These are phyloP conservation scores for Leptarthrus brevirostris DNA, from an alignment of 2,888 invertebrate species.

Conservation along the genomic window DNA sequence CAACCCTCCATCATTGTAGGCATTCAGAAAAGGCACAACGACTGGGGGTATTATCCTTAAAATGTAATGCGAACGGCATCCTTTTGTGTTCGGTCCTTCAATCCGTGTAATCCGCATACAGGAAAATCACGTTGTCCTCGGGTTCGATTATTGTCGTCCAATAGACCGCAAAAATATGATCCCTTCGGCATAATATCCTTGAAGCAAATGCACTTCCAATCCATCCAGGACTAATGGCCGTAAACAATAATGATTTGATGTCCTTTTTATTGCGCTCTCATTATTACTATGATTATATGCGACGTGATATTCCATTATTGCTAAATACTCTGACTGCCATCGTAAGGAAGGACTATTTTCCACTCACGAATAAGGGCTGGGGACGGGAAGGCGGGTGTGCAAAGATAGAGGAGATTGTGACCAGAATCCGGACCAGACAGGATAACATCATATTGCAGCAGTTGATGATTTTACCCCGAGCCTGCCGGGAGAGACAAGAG, in stretches of 20 bases:
- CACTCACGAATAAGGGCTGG: no score
- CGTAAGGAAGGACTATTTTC: no score
- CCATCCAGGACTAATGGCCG: constrained; percentile 31
- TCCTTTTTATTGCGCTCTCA: constrained; percentile 42
- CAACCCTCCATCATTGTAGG: no score
- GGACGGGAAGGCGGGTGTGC: no score
- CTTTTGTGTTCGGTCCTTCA: constrained; percentile 25
- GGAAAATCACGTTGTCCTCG: constrained; percentile 39
- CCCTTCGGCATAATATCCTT: constrained; percentile 17
- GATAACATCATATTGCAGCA: no score
- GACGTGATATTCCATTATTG: constrained; percentile 37
- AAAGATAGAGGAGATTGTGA: no score
- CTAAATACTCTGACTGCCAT: constrained; percentile 12
- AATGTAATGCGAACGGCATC: constrained; percentile 41
- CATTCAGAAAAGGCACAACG: no score
- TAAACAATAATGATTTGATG: constrained; percentile 44
- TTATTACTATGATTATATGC: constrained; percentile 42
- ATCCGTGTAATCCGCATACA: constrained; percentile 36
- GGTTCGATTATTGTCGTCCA: constrained; percentile 39
- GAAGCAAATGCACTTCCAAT: constrained; percentile 23
- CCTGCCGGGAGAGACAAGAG: no score
- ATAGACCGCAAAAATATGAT: constrained; percentile 46
- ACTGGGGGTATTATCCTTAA: constrained; percentile 25
- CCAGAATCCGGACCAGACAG: no score
- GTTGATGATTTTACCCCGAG: no score